Conservation (phyloP, 1,140 invertebrate species). For the Drosophila pallidifrons region DNA sequence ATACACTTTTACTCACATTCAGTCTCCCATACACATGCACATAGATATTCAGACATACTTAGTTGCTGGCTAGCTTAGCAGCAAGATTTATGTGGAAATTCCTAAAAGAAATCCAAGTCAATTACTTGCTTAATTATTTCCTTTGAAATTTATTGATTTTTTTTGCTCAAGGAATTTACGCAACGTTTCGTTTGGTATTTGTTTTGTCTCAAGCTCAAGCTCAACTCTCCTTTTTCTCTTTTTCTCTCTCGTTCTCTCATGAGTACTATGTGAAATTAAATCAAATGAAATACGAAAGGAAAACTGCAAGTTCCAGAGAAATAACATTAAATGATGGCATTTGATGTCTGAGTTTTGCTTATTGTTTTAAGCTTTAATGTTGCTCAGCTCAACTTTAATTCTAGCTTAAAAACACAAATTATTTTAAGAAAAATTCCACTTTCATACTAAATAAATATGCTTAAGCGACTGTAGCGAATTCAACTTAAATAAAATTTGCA, state of each 20-base stretch:
- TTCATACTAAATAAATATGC: too few species aligned
- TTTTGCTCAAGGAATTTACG: conserved; percentile 66
- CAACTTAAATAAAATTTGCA: too few species aligned
- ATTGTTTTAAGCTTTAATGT: conserved; percentile 35
- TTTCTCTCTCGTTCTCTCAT: background rate
- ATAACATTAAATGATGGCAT: conserved; percentile 42
- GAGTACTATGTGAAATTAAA: conserved; percentile 53
- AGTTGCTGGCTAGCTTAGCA: conserved; percentile 65
- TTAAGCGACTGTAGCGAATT: too few species aligned
- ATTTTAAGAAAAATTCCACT: background rate
- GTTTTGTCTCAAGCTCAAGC: conserved; percentile 63
- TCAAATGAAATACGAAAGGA: conserved; percentile 50
- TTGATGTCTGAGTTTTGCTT: conserved; percentile 53
- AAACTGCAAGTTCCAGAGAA: background rate
- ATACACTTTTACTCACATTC: conserved; percentile 28
- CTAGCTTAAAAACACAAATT: background rate
- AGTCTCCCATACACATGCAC: background rate
- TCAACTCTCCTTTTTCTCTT: conserved; percentile 27
- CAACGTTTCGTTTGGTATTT: conserved; percentile 64
- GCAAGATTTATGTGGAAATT: conserved; percentile 83
- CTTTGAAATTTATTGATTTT: conserved; percentile 84
- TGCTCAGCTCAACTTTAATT: background rate
- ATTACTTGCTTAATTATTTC: conserved; percentile 84
- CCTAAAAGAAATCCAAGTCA: conserved; percentile 84
- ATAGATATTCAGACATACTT: conserved; percentile 21